Conservation (phyloP, 2,113 vertebrate genomes). For the Suricata suricatta region DNA sequence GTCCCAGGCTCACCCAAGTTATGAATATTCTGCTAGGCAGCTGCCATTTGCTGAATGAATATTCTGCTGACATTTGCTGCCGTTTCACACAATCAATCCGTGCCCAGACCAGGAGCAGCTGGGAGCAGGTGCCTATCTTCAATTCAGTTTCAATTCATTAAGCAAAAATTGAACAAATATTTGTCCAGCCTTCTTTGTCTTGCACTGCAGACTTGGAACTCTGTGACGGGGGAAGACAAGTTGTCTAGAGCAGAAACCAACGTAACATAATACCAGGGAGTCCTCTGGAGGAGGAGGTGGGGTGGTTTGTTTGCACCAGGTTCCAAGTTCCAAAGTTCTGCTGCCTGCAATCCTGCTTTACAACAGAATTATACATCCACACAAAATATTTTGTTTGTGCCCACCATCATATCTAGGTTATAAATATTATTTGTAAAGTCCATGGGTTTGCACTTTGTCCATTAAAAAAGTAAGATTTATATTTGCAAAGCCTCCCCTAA, state of each 20-base stretch:
- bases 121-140: constrained; percentile 33
- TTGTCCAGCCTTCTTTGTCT: constrained; percentile 53
- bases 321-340: not conserved
- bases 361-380: not conserved
- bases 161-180: constrained; percentile 62
- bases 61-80: not conserved
- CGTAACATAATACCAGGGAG: not conserved
- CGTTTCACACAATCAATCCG: not conserved
- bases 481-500: not conserved
- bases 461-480: constrained; percentile 26
- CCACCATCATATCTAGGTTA: not conserved
- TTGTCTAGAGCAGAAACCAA: not conserved
- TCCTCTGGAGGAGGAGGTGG: not conserved
- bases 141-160: not conserved
- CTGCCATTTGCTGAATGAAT: constrained; percentile 8
- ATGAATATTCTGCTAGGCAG: constrained; percentile 36
- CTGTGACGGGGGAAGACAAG: not conserved
- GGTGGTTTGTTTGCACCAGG: not conserved
- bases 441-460: not conserved
- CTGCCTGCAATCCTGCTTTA: not conserved
- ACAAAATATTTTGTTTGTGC: not conserved
- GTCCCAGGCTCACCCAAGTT: not conserved
- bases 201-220: not conserved
- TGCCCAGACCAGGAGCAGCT: not conserved
- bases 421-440: not conserved